phyloP scores from a whole-genome alignment of 2,888 invertebrate genomes.

The Dryobotodes eremita region DNA sequence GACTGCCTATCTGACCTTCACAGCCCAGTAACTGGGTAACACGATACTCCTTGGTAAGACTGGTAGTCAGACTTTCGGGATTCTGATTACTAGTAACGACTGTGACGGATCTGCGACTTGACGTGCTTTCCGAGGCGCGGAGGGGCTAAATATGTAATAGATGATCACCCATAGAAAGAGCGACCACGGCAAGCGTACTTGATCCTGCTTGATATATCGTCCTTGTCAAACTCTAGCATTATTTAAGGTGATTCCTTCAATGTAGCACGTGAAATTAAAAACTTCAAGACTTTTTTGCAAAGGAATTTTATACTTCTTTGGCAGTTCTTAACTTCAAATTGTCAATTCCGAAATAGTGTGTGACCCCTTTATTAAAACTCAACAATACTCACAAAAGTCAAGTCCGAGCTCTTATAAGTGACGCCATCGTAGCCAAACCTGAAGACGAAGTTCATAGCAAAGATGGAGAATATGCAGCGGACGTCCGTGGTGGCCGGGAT shows the following conservation, averaged over 20 bases:
- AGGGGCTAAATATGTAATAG: neutral
- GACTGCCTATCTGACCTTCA: neutral
- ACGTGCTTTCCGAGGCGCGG: neutral
- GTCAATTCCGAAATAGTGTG: neutral
- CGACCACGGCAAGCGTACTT: neutral
- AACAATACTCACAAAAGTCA: slow-evolving; percentile 84
- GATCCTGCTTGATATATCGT: no score
- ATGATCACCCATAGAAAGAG: neutral
- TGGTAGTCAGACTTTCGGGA: no score
- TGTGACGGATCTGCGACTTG: neutral
- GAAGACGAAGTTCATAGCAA: slow-evolving; percentile 88
- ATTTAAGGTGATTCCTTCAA: neutral
- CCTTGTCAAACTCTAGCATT: neutral
- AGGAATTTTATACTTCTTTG: no score
- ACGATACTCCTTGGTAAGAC: neutral
- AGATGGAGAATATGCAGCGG: slow-evolving; percentile 87
- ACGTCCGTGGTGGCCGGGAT: slow-evolving; percentile 88
- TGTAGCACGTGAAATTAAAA: neutral
- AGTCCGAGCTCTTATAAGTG: slow-evolving; percentile 86
- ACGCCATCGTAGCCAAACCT: slow-evolving; percentile 87
- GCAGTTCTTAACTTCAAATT: no score
- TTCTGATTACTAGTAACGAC: neutral
- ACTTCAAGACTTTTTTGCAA: no score
- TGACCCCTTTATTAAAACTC: neutral
- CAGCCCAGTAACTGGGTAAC: neutral